Base-by-base conservation (phyloP, 2,797 vertebrate species). In the Nannoperca obscura region DNA sequence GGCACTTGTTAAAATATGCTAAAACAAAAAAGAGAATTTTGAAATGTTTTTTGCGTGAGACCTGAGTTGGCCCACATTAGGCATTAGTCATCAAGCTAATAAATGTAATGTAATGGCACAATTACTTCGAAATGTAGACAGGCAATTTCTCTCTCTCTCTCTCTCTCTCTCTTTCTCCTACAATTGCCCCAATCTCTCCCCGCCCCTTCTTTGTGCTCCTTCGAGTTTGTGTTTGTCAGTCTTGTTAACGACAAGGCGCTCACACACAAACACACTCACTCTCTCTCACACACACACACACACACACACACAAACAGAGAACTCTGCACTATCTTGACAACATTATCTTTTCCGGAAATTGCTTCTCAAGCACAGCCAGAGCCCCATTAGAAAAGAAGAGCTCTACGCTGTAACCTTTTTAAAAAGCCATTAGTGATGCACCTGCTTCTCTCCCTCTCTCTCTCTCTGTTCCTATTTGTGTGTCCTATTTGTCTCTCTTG, bases 341-440 rank as follows among this genome's bases (percentile, higher is more conserved):
- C 93, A 94, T 95, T 93, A 93, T 94, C 92, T 93, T 91, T 92
- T 91, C 92, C 91, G 92, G 94, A 95, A 94, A 94, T 94, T 94
- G 93, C 94, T 90, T 93, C 92, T 94, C 90, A 91, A 92, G 90
- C 93, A 91, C 93, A 94, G 93, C 91, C 92, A 82, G 94, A 93
- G 92, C 91, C 91, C 92, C 92, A 94, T 94, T 94, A 94, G 93
- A 93, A 94, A 94, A 92, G 89, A 94, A 89, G 90, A 93, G 89
- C 90, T 88, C 90, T 89, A 89, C 77, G 88, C 91, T 92, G 91
- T 95, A 95, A 95, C 94, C 93, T 95, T 95, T 95, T 95, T 94
- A 94, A 95, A 94, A 94, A 94, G 91, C 93, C 93, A 95, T 95
- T 95, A 95, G 94, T 89, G 92, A 93, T 93, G 90, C 93, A 93